Evolutionary conservation across 2,888 invertebrate species (phyloP).

Genomic region (Erebia epiphron): DNA sequence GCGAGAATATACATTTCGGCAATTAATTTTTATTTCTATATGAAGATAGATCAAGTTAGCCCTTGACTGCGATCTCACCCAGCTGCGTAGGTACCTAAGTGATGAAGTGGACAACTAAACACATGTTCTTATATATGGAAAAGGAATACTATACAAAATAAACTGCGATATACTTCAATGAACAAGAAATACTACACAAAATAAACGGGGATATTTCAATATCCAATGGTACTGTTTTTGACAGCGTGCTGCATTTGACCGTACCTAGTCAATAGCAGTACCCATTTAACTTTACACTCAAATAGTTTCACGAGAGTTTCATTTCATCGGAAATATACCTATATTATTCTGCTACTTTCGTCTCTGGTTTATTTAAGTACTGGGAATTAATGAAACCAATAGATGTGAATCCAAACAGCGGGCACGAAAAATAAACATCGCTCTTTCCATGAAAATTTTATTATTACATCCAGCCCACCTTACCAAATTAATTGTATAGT

Average conservation of each 20-base stretch:
- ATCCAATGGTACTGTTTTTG: neutral
- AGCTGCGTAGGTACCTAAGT: no score
- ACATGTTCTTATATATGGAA: no score
- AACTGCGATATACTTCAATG: no score
- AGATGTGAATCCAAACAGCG: neutral
- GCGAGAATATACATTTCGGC: no score
- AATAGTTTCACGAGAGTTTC: conserved; percentile 8
- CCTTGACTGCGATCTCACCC: no score
- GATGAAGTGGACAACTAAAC: no score
- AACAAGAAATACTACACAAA: no score
- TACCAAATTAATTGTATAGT: neutral
- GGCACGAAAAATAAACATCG: conserved; percentile 8
- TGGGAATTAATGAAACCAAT: neutral
- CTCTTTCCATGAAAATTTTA: neutral
- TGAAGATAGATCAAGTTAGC: no score
- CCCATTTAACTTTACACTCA: neutral
- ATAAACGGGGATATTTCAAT: neutral
- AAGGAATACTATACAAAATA: no score
- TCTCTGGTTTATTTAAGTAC: neutral
- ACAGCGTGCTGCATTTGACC: neutral
- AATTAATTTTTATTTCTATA: no score
- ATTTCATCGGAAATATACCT: neutral
- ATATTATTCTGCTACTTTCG: neutral
- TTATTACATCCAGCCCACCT: conserved; percentile 1
- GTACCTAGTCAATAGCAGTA: no score